Conservation (phyloP, 2,797 vertebrate species). For the Aeoliscus strigatus region DNA sequence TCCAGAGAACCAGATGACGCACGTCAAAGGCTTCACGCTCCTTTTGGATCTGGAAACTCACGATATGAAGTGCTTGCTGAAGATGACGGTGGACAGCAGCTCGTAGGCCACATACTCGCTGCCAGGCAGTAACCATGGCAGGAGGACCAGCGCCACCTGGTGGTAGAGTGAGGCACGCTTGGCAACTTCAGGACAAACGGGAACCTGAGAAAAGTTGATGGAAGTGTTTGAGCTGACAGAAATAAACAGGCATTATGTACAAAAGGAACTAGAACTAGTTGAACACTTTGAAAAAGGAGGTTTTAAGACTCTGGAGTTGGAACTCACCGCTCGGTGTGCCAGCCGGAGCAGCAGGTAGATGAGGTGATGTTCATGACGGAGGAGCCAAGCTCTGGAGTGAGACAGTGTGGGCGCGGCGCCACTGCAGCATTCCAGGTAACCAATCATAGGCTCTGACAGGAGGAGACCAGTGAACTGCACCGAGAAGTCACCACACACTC, state of each 20-base stretch:
- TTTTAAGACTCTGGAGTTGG: background rate
- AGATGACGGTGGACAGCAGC: constrained; percentile 81
- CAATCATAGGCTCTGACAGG: constrained; percentile 74
- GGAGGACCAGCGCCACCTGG: constrained; percentile 80
- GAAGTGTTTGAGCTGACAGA: background rate
- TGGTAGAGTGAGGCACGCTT: constrained; percentile 81
- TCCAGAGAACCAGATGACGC: too few species aligned
- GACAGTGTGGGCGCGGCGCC: constrained; percentile 74
- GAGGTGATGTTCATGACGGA: constrained; percentile 90
- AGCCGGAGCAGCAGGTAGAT: constrained; percentile 83
- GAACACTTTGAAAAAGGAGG: background rate
- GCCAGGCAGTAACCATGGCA: constrained; percentile 87
- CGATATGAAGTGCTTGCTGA: constrained; percentile 88
- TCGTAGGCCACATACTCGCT: constrained; percentile 86
- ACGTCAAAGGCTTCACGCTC: too few species aligned
- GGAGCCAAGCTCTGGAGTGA: constrained; percentile 80
- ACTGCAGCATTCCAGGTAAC: constrained; percentile 80
- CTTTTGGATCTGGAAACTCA: constrained; percentile 73
- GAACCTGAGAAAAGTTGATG: constrained; percentile 68
- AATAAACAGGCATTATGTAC: too few species aligned
- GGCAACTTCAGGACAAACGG: constrained; percentile 63
- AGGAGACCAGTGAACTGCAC: constrained; percentile 77
- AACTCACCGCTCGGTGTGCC: constrained; percentile 77
- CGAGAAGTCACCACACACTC: too few species aligned
- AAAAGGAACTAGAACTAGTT: background rate